Conservation (phyloP, 2,797 vertebrate species). For the Characodon lateralis region DNA sequence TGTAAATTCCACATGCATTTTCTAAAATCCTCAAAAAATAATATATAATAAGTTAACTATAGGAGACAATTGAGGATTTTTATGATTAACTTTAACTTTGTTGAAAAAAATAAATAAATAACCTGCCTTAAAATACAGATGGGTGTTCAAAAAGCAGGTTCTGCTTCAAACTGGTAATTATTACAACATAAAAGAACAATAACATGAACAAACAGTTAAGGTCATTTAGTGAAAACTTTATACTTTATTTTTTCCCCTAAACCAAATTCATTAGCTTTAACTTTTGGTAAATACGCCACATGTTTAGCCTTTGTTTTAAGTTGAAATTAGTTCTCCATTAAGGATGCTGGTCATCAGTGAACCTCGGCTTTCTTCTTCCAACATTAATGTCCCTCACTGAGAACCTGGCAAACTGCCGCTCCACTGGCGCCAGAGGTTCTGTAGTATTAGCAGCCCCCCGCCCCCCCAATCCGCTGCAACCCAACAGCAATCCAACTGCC, state of each 20-base stretch:
- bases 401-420: constrained; percentile 46
- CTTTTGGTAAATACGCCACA: constrained; percentile 16
- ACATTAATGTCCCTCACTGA: constrained; percentile 32
- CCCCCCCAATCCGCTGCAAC: constrained; percentile 41
- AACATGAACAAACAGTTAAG: background rate
- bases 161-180: background rate
- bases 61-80: background rate
- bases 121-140: background rate
- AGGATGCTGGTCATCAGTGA: constrained; percentile 34
- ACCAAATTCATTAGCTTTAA: background rate
- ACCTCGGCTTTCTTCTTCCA: constrained; percentile 14
- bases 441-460: constrained; percentile 40
- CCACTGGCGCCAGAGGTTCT: constrained; percentile 53
- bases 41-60: background rate
- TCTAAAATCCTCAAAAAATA: too few relatives aligned
- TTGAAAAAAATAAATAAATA: background rate
- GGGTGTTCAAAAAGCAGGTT: background rate
- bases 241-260: background rate
- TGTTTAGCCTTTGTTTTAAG: constrained; percentile 24
- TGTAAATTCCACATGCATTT: too few relatives aligned
- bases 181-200: background rate
- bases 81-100: background rate
- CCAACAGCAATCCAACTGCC: constrained; percentile 60
- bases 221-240: background rate
- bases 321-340: constrained; percentile 38